Evolutionary conservation across 2,888 invertebrate genomes (phyloP), one percentile per base, ranked within the genome.

Genomic region (Polyploca ridens): DNA sequence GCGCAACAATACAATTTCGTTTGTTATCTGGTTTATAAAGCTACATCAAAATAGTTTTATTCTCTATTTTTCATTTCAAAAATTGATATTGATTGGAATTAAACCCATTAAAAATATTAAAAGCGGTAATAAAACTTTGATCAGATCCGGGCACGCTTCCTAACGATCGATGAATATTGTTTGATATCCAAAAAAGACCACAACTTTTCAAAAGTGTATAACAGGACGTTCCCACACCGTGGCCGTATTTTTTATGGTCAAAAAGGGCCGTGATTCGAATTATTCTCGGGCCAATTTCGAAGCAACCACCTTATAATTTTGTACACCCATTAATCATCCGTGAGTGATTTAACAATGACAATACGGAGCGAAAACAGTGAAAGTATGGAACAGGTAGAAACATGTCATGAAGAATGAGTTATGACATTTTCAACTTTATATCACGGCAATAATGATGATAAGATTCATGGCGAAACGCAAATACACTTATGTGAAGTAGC

Each of bases 291-390:
- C 84, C 89, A 90, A 90, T 92, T 91, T 90, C 76, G 84, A 78
- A 70, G 78, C 83, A 76, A 79, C 83, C 85, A 90, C 89, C 87
- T 84, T 91, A 86, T 92, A 92, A 93, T 92, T 92, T 92, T 78
- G 83, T 78, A 74, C 65, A 73, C 78, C 41, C 88, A 91, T 93
- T 88, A 90, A 92, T 91, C 91, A 89, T 89, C 70, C 63, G 67
- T 19, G 76, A 70, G 81, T 79, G 81, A 86, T 85, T 81, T 76
- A 79, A 86, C 85, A 89, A 88, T 89, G 91, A 91, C 91, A 90
- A 86, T 83, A 71, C 78, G 75, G 73, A 69, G 62, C 68, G 62
- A 71, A 73, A 73, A 72, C 71, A 83, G 88, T 83, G 86, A 87
- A 86, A 88, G 87, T 81, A 76, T 72, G 54, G 54, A 61, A 41